Base-by-base conservation (phyloP, 2,113 vertebrate genomes). In the Phylloscopus trochilus region DNA sequence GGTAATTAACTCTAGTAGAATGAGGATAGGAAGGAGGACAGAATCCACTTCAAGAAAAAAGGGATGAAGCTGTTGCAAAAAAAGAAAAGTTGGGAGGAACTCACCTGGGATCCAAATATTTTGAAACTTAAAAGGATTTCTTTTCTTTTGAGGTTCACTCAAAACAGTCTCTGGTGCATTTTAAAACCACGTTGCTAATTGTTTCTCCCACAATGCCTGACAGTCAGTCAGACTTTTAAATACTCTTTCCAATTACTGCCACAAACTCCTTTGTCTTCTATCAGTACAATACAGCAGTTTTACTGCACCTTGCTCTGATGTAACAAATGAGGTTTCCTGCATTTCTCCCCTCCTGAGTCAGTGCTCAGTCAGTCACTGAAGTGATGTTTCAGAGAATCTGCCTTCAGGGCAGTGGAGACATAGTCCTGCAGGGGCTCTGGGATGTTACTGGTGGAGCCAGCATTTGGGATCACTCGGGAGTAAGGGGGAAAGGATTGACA, bases 51-150 rank as follows among this genome's bases (percentile, higher is more conserved):
- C 0, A 60, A 70, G 33, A 44, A 31, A 37, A 55, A 37, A 15
- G 7, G 12, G 17, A 70, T 83, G 28, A 75, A 90, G n/a, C 69
- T 80, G 23, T 87, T 89, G 43, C 15, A 74, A 79, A 78, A 79
- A 39, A 43, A 85, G 35, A 75, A 76, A 52, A 51, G 19, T 59
- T 83, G 27, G 41, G 37, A 83, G 85, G 31, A 72, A 60, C 27
- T 66, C 72, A 87, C 35, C 21, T 58, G 56, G 90, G 52, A 94
- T 97, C 82, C 73, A 96, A 96, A 96, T 95, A 95, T 95, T 97
- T 87, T 97, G 96, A 97, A 92, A 89, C 62, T 87, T 87, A 21
- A 91, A 91, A 80, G 87, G 19, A 68, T 87, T 95, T 93, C 7
- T 87, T 95, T 87, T 90, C 83, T 87, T 95, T 92, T 90, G 68